Base-by-base conservation (phyloP, 2,888 invertebrate species). In the Trissoscelio sp. region DNA sequence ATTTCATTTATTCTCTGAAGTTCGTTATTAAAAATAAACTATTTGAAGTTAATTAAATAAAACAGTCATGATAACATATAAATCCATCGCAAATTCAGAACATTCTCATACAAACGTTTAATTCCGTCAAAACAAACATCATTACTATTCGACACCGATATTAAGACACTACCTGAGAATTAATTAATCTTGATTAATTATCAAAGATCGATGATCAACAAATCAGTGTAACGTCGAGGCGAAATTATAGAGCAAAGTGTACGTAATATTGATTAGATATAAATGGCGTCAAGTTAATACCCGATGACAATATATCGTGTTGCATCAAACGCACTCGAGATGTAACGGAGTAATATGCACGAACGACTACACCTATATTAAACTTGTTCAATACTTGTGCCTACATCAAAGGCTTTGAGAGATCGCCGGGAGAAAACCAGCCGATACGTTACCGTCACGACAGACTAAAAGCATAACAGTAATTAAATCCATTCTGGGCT, bases 361-460 rank as follows among this genome's bases (percentile, higher is more conserved):
- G 62, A 69, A 34, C 51, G 46, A 57, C 44, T 44, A 53, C 67
- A 66, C 60, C 44, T 81, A 77, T 62, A 81, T 81, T 72, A 81
- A 67, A 77, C 67, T 81, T 77, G 81, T 67, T 81, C 81, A 53
- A 69, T 77, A 77, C 72, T 81, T 64, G 72, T 18, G 67, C 24
- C 58, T 66, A 67, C 66, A 48, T 77, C 81, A 78, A 81, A 77
- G 81, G 72, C 77, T 77, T 72, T 72, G 81, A 67, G 66, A 75
- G 75, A 72, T 57, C 70, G 57, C 34, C 44, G 67, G 46, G 60
- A 67, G 78, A 73, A 73, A 81, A 69, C 37, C 62, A 46, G 62
- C 14, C 67, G 73, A 81, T 78, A 73, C 73, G 69, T 78, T 62
- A 69, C 14, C 55, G 28, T 51, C 62, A 31, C 79, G 66, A 67